Conservation (phyloP, 2,888 invertebrate species). For the Cyrtodaria siliqua region DNA sequence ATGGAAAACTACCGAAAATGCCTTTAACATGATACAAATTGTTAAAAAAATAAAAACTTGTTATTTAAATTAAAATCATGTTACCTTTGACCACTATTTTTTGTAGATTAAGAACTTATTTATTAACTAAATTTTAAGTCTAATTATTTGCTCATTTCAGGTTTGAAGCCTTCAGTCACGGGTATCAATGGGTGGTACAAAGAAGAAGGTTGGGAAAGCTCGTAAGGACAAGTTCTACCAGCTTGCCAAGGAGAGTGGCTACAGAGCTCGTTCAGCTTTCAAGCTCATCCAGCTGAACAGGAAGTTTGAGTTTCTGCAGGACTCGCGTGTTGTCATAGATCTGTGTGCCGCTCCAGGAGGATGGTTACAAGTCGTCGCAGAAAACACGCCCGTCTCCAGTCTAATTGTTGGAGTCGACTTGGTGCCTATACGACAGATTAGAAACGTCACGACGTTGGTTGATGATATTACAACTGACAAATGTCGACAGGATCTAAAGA, state of each 20-base stretch:
- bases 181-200: slow-evolving; percentile 88
- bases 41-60: too few relatives aligned
- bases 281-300: slow-evolving; percentile 99
- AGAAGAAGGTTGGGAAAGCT: slow-evolving; percentile 98
- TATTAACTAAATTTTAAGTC: too few relatives aligned
- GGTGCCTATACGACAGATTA: slow-evolving; percentile 96
- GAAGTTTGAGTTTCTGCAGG: slow-evolving; percentile 98
- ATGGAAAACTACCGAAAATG: too few relatives aligned
- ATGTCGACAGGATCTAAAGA: slow-evolving; percentile 90
- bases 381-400: slow-evolving; percentile 99
- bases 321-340: slow-evolving; percentile 98
- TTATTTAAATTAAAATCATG: too few relatives aligned
- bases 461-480: slow-evolving; percentile 99
- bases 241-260: slow-evolving; percentile 99
- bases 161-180: too few relatives aligned
- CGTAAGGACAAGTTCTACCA: slow-evolving; percentile 99
- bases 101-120: too few relatives aligned
- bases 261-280: slow-evolving; percentile 99
- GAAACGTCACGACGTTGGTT: slow-evolving; percentile 94
- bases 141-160: too few relatives aligned
- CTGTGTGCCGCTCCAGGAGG: slow-evolving; percentile 99
- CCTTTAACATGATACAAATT: too few relatives aligned
- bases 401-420: slow-evolving; percentile 98
- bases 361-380: slow-evolving; percentile 99
- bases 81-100: too few relatives aligned